Evolutionary conservation across 1,140 invertebrate species (phyloP), one percentile per base, ranked within the genome.

Genomic region (Drosophila rufa): DNA sequence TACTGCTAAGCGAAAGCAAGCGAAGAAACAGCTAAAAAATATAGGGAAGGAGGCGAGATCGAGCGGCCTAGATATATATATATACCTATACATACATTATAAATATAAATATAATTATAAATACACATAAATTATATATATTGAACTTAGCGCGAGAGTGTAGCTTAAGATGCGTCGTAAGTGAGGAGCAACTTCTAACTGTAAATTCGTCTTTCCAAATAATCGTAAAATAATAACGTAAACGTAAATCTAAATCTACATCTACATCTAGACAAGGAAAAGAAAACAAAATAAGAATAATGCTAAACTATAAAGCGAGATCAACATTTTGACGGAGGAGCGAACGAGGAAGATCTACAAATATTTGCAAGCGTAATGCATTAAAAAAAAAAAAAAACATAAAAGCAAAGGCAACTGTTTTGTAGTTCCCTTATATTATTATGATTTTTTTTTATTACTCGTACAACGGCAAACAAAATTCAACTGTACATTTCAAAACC

Each of bases 171-270:
- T 61, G 58, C 36, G 66, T 61, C 53, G 64, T 62, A 53, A 50
- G 78, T 70, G 6, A 30, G 27, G 73, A 82, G 84, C 79, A 77
- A 82, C 71, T 74, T 87, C 77, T 83, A 89, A 87, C 51, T 89
- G 84, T 89, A 89, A 89, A 89, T 89, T 89, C 85, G 85, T 89
- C 85, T 89, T 89, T 89, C 85, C 85, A 89, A 89, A 90, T 89
- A 89, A 90, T 81, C 81, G 66, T 79, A 90, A 59, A 61, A 75
- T 68, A 83, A 79, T n/a, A 55, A 55, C 51, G 33, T 89, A 89
- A 85, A 79, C 19, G 43, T 57, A 78, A 58, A 69, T 45, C 7
- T 79, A 73, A 55, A 58, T 59, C 30, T 55, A 68, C 40, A 55
- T 22, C 42, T 45, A 50, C 40, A 77, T 12, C 19, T 40, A 56